A percentile compares a stretch with the other conserved stretches of the same genome.
phyloP scores from a whole-genome alignment of 2,888 invertebrate genomes.

The Epiblema foenella region DNA sequence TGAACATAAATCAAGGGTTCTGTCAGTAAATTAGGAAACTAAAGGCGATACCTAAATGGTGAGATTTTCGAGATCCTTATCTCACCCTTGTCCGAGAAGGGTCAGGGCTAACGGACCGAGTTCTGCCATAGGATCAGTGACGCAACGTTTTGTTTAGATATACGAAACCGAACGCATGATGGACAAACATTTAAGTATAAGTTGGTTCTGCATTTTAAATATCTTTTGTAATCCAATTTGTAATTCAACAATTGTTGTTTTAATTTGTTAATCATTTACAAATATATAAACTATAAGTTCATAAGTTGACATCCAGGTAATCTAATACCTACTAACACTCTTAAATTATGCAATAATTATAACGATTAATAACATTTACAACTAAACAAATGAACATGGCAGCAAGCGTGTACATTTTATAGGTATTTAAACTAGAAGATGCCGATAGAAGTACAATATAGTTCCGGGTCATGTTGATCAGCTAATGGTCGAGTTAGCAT shows the following conservation, averaged over 20 bases:
- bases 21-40: constrained; percentile 49
- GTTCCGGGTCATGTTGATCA: constrained; percentile 21
- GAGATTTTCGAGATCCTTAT: constrained; percentile 55
- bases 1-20: constrained; percentile 52
- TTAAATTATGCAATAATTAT: too few species aligned
- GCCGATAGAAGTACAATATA: not conserved
- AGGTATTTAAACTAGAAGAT: constrained; percentile 2
- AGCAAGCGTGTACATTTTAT: not conserved
- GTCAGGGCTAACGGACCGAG: constrained; percentile 46
- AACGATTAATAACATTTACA: not conserved
- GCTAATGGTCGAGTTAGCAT: constrained; percentile 11
- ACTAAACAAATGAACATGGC: not conserved
- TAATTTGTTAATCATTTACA: too few species aligned
- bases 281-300: too few species aligned
- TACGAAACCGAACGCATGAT: constrained; percentile 35
- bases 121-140: constrained; percentile 48
- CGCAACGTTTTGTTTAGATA: constrained; percentile 46
- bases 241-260: too few species aligned
- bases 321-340: too few species aligned
- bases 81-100: constrained; percentile 54
- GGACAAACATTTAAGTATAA: constrained; percentile 1
- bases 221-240: not conserved
- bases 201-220: not conserved
- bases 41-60: constrained; percentile 48
- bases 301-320: too few species aligned